A percentile compares a stretch with the other conserved stretches of the same genome.
These are phyloP conservation scores for Petrocephalus schoutedeni DNA, from an alignment of 2,797 vertebrate species.

Conservation along the genomic window DNA sequence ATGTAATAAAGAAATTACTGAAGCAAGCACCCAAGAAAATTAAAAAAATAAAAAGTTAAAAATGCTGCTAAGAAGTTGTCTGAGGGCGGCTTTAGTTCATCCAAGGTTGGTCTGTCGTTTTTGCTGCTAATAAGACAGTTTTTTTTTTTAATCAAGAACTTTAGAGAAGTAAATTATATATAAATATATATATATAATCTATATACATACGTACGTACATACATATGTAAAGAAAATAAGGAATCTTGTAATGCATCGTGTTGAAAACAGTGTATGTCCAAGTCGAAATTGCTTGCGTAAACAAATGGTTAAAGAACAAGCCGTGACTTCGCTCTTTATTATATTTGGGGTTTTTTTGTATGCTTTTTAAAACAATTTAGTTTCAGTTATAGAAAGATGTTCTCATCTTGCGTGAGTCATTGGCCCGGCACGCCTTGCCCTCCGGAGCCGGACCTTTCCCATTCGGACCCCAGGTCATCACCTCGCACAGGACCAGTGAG, in stretches of 20 bases:
- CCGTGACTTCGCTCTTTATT: constrained; percentile 40
- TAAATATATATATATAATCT: constrained; percentile 30
- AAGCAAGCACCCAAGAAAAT: constrained; percentile 28
- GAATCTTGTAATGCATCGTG: constrained; percentile 28
- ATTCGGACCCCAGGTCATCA: neutral
- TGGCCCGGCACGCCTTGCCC: neutral
- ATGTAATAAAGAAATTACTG: constrained; percentile 6
- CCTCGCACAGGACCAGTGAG: constrained; percentile 27
- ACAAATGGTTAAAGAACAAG: constrained; percentile 56
- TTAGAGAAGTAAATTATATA: constrained; percentile 24
- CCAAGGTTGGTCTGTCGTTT: constrained; percentile 34
- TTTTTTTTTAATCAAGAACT: constrained; percentile 20
- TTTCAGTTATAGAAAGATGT: constrained; percentile 49
- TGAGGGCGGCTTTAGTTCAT: constrained; percentile 32
- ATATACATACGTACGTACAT: constrained; percentile 26
- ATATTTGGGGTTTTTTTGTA: constrained; percentile 28
- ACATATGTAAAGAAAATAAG: constrained; percentile 24
- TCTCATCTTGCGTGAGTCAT: constrained; percentile 2
- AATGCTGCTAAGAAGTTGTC: constrained; percentile 33
- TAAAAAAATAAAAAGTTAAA: constrained; percentile 10
- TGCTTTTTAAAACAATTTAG: constrained; percentile 24
- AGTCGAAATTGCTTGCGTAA: constrained; percentile 31
- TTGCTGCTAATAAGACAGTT: constrained; percentile 43
- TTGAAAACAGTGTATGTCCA: constrained; percentile 28
- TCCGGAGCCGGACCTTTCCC: constrained; percentile 1